Conservation (phyloP, 1,140 invertebrate genomes). For the Dinothrombium tinctorium region DNA sequence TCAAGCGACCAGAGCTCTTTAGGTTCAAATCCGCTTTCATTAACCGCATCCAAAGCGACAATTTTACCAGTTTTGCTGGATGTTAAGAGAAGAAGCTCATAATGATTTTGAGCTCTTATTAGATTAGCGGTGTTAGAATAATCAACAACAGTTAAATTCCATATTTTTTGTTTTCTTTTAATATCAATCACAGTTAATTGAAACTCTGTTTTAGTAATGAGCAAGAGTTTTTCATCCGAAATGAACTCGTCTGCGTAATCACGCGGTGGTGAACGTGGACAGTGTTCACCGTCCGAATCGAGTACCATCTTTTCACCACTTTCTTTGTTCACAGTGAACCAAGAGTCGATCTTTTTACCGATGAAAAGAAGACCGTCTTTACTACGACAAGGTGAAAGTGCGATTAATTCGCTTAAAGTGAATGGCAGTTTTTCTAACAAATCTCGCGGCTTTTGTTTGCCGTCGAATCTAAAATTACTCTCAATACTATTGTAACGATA, state of each 20-base stretch:
- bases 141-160: conserved; percentile 75
- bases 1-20: conserved; percentile 66
- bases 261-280: conserved; percentile 1
- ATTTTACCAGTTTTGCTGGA: conserved; percentile 64
- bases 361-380: conserved; percentile 88
- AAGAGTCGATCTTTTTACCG: conserved; percentile 73
- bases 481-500: conserved; percentile 54
- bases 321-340: conserved; percentile 71
- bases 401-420: conserved; percentile 85
- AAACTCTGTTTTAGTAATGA: conserved; percentile 40
- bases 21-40: too few species aligned
- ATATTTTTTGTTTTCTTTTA: conserved; percentile 43
- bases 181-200: conserved; percentile 81
- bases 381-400: conserved; percentile 74
- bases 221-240: conserved; percentile 1
- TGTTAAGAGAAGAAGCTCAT: conserved; percentile 56
- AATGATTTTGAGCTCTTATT: conserved; percentile 8
- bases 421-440: conserved; percentile 82
- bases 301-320: conserved; percentile 46
- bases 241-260: not conserved
- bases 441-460: conserved; percentile 19
- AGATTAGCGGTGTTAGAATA: conserved; percentile 25
- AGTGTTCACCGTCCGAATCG: conserved; percentile 10
- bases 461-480: not conserved
- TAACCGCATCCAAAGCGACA: conserved; percentile 36